Percentiles rank a stretch among this genome's conserved stretches.
These are phyloP conservation scores for Melopsittacus undulatus DNA, from an alignment of 2,797 vertebrate genomes.

Conservation along the genomic window DNA sequence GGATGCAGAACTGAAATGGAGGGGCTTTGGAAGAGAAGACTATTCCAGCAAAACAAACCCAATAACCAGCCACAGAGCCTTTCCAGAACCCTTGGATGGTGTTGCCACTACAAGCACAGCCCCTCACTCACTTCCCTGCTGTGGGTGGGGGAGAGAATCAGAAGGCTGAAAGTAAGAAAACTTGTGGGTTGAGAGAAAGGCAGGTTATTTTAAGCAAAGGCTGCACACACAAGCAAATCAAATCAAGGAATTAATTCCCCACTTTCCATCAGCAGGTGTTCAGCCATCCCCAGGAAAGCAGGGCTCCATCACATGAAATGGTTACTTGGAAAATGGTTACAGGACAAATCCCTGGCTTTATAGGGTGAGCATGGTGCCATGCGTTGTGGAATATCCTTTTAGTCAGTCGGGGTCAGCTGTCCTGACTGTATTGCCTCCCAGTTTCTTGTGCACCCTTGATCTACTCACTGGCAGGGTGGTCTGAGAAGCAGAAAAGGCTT, in stretches of 20 bases:
- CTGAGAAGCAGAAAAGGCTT: not conserved
- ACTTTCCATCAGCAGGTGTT: not conserved
- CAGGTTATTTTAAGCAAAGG: not conserved
- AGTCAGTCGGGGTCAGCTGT: not conserved
- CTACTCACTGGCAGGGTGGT: not conserved
- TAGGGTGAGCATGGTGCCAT: not conserved
- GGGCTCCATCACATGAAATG: not conserved
- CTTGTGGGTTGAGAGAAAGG: not conserved
- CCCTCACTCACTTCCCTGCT: not conserved
- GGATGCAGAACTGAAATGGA: not conserved
- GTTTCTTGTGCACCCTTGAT: not conserved
- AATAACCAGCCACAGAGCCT: not conserved
- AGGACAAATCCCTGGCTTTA: not conserved
- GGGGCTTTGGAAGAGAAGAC: not conserved
- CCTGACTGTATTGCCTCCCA: not conserved
- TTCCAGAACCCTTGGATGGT: not conserved
- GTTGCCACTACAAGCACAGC: accelerated
- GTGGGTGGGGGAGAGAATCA: not conserved
- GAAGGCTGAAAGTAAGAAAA: not conserved
- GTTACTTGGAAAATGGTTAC: not conserved
- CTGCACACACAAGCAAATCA: not conserved
- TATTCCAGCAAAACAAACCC: accelerated
- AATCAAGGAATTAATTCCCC: not conserved
- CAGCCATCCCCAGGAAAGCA: not conserved
- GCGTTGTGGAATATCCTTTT: not conserved